A percentile compares a stretch with the other conserved stretches of the same genome.
Conservation (phyloP, 2,888 invertebrate genomes). For the Odontothrips loti region DNA sequence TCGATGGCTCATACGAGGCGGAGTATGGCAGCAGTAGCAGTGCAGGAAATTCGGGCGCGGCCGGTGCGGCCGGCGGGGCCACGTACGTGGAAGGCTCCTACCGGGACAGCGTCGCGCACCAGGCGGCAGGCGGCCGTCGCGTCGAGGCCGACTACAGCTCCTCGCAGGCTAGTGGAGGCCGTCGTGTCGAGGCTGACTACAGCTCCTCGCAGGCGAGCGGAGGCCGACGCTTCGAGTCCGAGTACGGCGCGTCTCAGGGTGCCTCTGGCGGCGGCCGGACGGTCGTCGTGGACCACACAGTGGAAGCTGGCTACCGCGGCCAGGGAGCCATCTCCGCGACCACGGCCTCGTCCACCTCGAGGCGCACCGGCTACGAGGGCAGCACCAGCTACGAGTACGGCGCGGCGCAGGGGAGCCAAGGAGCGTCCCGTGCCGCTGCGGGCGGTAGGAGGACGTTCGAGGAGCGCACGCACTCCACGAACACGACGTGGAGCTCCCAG, state of each 20-base stretch:
- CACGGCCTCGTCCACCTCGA: conserved; percentile 31
- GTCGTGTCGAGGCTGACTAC: not conserved
- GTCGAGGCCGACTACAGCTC: conserved; percentile 2
- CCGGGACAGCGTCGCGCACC: conserved; percentile 37
- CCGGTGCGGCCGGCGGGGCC: not conserved
- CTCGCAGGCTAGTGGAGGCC: not conserved
- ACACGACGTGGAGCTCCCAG: conserved; percentile 39
- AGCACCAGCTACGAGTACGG: not conserved
- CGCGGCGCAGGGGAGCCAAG: not conserved
- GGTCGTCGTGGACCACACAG: not conserved
- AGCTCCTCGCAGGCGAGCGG: not conserved
- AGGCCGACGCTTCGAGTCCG: not conserved
- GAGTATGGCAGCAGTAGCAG: not conserved
- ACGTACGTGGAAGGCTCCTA: conserved; percentile 38
- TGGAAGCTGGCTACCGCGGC: not conserved
- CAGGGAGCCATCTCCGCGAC: conserved; percentile 29
- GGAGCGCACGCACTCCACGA: conserved; percentile 30
- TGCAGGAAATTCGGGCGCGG: not conserved
- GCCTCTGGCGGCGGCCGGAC: not conserved
- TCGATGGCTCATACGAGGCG: conserved; percentile 3
- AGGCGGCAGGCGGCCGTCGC: not conserved
- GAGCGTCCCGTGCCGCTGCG: not conserved
- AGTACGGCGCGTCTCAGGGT: not conserved
- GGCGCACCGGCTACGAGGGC: conserved; percentile 5
- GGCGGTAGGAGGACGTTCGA: not conserved